These are phyloP conservation scores for Rotaria socialis DNA, from an alignment of 2,888 invertebrate species.

Conservation along the genomic window DNA sequence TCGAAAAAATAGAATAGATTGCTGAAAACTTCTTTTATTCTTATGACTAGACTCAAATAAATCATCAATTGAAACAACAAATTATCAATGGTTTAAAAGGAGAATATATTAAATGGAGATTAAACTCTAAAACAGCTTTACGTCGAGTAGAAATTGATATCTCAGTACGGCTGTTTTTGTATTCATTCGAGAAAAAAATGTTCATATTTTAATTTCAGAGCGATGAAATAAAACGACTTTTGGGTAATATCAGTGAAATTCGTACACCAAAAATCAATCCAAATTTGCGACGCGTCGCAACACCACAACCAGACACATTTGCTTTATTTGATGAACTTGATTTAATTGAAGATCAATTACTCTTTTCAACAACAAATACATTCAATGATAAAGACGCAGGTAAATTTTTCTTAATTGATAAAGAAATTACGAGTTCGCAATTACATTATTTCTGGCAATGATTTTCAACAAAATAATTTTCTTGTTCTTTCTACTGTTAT, in stretches of 20 bases:
- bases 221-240: background rate
- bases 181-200: too few relatives aligned
- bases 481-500: too few relatives aligned
- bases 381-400: constrained; percentile 14
- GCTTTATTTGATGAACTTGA: constrained; percentile 6
- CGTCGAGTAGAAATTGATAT: constrained; percentile 1
- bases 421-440: too few relatives aligned
- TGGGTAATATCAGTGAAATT: constrained; percentile 15
- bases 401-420: background rate
- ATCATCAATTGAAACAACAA: background rate
- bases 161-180: background rate
- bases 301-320: background rate
- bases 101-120: constrained; percentile 32
- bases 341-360: background rate
- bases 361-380: constrained; percentile 12
- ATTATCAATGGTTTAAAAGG: constrained; percentile 6
- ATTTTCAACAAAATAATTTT: too few relatives aligned
- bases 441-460: too few relatives aligned
- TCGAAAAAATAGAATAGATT: background rate
- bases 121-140: background rate
- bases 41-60: background rate
- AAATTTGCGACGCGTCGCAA: constrained; percentile 14
- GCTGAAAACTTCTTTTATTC: background rate
- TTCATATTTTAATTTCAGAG: background rate
- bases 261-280: background rate